Evolutionary conservation across 2,888 invertebrate genomes (phyloP).

Genomic region (Habroteleia sp.): DNA sequence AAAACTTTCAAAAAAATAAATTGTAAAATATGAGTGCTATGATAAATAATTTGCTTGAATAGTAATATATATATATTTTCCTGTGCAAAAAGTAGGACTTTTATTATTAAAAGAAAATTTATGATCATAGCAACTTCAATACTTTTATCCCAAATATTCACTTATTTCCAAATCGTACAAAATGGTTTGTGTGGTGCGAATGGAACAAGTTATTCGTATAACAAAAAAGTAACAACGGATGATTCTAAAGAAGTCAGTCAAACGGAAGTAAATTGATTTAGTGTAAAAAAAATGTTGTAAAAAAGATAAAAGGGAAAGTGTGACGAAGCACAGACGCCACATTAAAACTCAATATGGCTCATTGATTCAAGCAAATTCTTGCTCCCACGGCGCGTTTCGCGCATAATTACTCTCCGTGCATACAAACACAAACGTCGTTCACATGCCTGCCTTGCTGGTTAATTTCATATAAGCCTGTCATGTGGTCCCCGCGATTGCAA

Average conservation of each 20-base stretch:
- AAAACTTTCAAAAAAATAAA: too few relatives aligned
- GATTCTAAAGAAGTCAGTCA: conserved; percentile 35
- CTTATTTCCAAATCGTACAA: conserved; percentile 1
- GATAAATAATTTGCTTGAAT: conserved; percentile 15
- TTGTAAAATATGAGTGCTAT: too few relatives aligned
- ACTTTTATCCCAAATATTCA: conserved; percentile 26
- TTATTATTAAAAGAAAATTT: conserved; percentile 39
- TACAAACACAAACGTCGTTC: conserved; percentile 63
- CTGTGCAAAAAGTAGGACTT: conserved; percentile 3
- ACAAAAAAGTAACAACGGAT: conserved; percentile 40
- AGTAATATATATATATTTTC: conserved; percentile 5
- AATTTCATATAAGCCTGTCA: conserved; percentile 66
- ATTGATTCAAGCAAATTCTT: conserved; percentile 59
- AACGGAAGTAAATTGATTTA: conserved; percentile 38
- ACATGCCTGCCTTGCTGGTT: conserved; percentile 63
- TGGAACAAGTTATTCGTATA: conserved; percentile 35
- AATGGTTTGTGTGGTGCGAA: conserved; percentile 22
- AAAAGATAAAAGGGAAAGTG: conserved; percentile 25
- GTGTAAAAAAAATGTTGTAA: conserved; percentile 9
- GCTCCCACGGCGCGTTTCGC: conserved; percentile 52
- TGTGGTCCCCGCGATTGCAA: conserved; percentile 45
- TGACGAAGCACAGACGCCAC: conserved; percentile 58
- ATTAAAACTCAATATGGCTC: conserved; percentile 52
- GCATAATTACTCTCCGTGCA: conserved; percentile 65
- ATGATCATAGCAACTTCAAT: conserved; percentile 18